Base-by-base conservation (phyloP, 2,888 invertebrate species). In the Ditylenchus weischeri region DNA sequence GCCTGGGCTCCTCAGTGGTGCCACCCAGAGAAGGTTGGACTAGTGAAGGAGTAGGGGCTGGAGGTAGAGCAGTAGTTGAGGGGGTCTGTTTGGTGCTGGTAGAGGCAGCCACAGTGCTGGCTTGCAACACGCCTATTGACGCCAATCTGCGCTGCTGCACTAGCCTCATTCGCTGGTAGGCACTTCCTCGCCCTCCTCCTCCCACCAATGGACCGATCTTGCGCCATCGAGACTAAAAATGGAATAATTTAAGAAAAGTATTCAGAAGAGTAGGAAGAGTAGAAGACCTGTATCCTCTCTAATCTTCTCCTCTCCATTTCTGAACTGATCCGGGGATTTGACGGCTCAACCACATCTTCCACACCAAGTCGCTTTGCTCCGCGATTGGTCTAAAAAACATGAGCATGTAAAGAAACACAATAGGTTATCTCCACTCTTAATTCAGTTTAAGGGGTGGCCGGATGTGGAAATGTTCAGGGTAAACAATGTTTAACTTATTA, bases 201-300 rank as follows among this genome's bases (percentile, higher is more conserved):
- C 74, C 74, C 11, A 73, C 62, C 38, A 73, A 51, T 11, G 73
- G 73, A 10, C 73, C 73, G 35, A 73, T 75, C 62, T 73, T 73
- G 29, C 71, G 65, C 73, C 73, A 73, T 3, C 74, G 65, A 8
- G 73, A 74, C 72, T 72, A 50, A 15, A 64, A 58, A 23, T 10
- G 3, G 18, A 47, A 65, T 19, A 29, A 29, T 29, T 2, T 4
- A 29, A 29, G 5, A 5, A 29, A 29, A 29, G 5, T 29, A 29
- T 29, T 29, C 5, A 29, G 29, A 29, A 29, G 29, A 29, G 29
- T 29, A 29, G 3, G 3, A n/a, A n/a, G n/a, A n/a, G n/a, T n/a
- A n/a, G n/a, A 8, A 54, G 2, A 54, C 54, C 54, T 54, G 54
- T 23, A 54, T 54, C 54, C 54, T 54, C n/a, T 54, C n/a, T 23